Evolutionary conservation across 2,797 vertebrate genomes (phyloP), one percentile per base, ranked within the genome.

Genomic region (Leptatherina wallacei): DNA sequence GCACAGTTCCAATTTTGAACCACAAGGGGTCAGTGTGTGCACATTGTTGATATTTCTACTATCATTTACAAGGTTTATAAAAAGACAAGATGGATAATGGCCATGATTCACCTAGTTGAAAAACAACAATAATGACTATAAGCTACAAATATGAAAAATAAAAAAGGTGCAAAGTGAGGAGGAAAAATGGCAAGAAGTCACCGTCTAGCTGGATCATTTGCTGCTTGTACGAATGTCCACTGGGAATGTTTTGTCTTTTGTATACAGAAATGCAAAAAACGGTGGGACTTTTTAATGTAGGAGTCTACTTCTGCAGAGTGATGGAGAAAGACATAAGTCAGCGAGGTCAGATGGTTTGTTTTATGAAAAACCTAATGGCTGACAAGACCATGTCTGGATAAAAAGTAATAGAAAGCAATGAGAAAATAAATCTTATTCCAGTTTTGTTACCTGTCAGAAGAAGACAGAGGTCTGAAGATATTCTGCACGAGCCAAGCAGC

Each of bases 1-100:
- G 6, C 79, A 82, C 71, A 88, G 83, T 86, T 84, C 14, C 66
- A 16, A 0, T 0, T 0, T 24, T 7, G 0, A 0, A 27, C 87
- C 92, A 69, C 82, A 20, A 27, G 88, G 62, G 81, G 88, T 75
- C 6, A 90, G 84, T 88, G 75, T 83, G 77, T 68, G 65, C 76
- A 66, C 51, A 74, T 35, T 33, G 27, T 59, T 84, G 24, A 61
- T 61, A 65, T 33, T 55, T 71, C 7, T 8, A 8, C 29, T 1
- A 30, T 30, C 9, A 47, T 76, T 71, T 75, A 74, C 77, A 79
- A 76, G 73, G 32, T 83, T 85, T 81, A 64, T 79, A 65, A 79
- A 71, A 72, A 44, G 74, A 81, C 84, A 78, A 65, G 55, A 81
- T 59, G 35, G 67, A 61, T 86, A 87, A 84, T 75, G 69, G 54